Evolutionary conservation across 2,113 vertebrate species (phyloP).

Genomic region (Parus major): DNA sequence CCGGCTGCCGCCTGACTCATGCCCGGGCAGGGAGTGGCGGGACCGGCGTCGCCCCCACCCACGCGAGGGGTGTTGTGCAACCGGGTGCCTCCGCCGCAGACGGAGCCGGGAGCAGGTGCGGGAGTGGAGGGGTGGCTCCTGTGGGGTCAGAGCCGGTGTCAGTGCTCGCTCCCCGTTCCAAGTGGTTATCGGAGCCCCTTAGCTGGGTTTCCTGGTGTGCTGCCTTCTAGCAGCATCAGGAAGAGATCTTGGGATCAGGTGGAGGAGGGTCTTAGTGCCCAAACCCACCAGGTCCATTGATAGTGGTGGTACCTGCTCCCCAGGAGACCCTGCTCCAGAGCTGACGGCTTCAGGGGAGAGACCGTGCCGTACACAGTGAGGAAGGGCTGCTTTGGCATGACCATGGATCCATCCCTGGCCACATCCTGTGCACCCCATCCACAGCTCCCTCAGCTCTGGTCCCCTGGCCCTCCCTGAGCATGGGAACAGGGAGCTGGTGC

Average conservation of each 20-base stretch:
- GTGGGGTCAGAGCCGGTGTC: neutral
- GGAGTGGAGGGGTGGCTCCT: neutral
- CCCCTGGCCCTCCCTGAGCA: rapidly evolving
- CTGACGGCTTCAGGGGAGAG: neutral
- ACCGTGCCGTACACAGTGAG: rapidly evolving
- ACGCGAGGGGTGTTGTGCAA: constrained; percentile 42
- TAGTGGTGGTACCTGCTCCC: neutral
- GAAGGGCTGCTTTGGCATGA: neutral
- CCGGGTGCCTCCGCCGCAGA: neutral
- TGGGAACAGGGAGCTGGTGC: rapidly evolving
- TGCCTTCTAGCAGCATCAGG: neutral
- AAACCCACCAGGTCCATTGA: neutral
- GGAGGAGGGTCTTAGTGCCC: neutral
- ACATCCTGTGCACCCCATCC: too few relatives aligned
- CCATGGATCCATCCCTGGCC: rapidly evolving
- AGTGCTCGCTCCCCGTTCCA: rapidly evolving
- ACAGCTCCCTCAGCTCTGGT: neutral
- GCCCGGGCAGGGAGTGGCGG: constrained; percentile 13
- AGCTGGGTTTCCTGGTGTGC: neutral
- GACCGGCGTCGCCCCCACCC: constrained; percentile 6
- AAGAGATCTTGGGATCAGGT: neutral
- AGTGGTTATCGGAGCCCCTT: neutral
- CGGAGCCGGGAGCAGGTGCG: neutral
- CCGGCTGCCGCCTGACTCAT: neutral
- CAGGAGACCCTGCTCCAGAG: neutral